Conservation (phyloP, 2,797 vertebrate species). For the Vespertilio murinus region DNA sequence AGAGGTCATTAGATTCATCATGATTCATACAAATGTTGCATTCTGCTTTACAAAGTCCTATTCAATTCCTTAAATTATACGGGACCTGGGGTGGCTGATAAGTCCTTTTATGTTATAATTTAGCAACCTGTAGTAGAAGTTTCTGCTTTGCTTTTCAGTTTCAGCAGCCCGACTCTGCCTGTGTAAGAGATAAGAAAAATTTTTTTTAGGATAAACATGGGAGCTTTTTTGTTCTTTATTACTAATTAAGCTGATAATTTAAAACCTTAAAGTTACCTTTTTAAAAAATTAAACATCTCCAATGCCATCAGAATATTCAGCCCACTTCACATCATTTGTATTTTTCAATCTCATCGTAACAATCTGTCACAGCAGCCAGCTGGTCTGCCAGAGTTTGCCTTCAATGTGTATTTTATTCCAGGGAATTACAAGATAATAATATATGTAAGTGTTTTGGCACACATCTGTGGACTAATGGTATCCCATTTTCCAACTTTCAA, state of each 20-base stretch:
- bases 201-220: background rate
- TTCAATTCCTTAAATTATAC: background rate
- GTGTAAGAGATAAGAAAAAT: background rate
- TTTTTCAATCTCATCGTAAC: background rate
- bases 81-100: background rate
- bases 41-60: background rate
- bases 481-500: background rate
- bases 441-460: slow-evolving; percentile 22
- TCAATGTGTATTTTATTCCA: background rate
- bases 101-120: background rate
- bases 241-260: background rate
- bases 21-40: background rate
- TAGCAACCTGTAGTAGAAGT: background rate
- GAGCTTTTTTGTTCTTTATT: background rate
- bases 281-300: background rate
- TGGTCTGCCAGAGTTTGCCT: background rate
- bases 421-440: background rate
- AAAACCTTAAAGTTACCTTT: background rate
- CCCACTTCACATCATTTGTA: background rate
- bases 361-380: background rate
- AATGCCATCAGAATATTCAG: background rate
- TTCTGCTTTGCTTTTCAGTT: background rate
- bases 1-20: background rate
- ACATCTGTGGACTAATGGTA: background rate
- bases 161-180: background rate